Percentiles rank a stretch among this genome's conserved stretches.
Evolutionary conservation across 2,113 vertebrate genomes (phyloP).

Genomic region (Silurus asotus): DNA sequence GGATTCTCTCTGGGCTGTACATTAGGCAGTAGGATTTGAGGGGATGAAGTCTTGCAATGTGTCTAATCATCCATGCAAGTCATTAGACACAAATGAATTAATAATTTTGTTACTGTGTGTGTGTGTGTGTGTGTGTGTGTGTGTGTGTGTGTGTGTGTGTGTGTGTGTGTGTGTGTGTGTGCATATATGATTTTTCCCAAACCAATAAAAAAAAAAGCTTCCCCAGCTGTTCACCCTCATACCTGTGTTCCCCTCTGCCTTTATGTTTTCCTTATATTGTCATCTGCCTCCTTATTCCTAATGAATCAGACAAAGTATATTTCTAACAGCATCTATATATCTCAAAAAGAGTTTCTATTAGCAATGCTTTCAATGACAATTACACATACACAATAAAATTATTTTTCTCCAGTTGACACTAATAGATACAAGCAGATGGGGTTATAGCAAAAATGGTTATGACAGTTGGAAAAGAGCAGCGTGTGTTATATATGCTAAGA

Average conservation of each 20-base stretch:
- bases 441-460: constrained; percentile 44
- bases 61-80: constrained; percentile 69
- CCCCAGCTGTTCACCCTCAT: constrained; percentile 10
- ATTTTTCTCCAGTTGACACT: background rate
- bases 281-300: too few relatives aligned
- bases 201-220: constrained; percentile 32
- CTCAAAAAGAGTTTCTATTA: constrained; percentile 52
- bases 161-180: constrained; percentile 1
- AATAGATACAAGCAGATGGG: constrained; percentile 41
- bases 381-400: constrained; percentile 52
- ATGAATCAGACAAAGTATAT: constrained; percentile 32
- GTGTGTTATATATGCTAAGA: constrained; percentile 56
- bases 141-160: background rate
- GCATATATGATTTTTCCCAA: constrained; percentile 8
- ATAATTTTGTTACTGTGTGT: background rate
- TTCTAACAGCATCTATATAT: constrained; percentile 48
- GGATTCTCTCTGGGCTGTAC: constrained; percentile 61
- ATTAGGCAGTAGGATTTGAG: constrained; percentile 68
- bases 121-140: constrained; percentile 8
- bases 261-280: constrained; percentile 15
- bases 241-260: constrained; percentile 8
- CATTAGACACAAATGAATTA: constrained; percentile 44
- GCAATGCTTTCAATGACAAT: constrained; percentile 60
- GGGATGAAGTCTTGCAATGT: constrained; percentile 57
- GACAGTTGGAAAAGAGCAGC: constrained; percentile 40